Evolutionary conservation across 2,113 vertebrate genomes (phyloP).

Genomic region (Scopus umbretta): DNA sequence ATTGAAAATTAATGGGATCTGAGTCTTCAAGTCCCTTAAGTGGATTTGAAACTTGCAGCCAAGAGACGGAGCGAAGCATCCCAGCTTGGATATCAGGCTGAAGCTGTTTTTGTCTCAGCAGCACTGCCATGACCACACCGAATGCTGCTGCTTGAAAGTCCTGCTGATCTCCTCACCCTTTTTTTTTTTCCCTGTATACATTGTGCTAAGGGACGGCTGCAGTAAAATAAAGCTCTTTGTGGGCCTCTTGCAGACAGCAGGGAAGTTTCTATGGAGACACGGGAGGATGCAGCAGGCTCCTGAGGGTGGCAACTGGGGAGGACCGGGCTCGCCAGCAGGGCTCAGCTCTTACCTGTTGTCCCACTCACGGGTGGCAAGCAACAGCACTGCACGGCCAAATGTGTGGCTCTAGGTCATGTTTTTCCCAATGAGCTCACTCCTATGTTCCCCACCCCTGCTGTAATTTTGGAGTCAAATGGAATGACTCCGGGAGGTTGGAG

Average conservation of each 20-base stretch:
- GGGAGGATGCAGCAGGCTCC: neutral
- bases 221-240: neutral
- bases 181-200: neutral
- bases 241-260: neutral
- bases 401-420: fast-evolving
- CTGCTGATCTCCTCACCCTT: neutral
- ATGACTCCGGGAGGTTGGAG: fast-evolving
- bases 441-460: fast-evolving
- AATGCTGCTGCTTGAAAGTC: fast-evolving
- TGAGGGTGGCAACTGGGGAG: neutral
- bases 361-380: neutral
- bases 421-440: neutral
- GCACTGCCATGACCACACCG: neutral
- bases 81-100: neutral
- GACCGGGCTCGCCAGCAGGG: fast-evolving
- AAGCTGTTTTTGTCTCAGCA: neutral
- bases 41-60: slow-evolving; percentile 21
- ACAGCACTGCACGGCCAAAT: fast-evolving
- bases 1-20: slow-evolving; percentile 30
- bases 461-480: neutral
- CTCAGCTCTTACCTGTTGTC: neutral
- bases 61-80: neutral
- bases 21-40: slow-evolving; percentile 37
- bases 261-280: slow-evolving; percentile 5
- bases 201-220: neutral